phyloP scores from a whole-genome alignment of 2,113 vertebrate genomes.

The Mobula hypostoma region DNA sequence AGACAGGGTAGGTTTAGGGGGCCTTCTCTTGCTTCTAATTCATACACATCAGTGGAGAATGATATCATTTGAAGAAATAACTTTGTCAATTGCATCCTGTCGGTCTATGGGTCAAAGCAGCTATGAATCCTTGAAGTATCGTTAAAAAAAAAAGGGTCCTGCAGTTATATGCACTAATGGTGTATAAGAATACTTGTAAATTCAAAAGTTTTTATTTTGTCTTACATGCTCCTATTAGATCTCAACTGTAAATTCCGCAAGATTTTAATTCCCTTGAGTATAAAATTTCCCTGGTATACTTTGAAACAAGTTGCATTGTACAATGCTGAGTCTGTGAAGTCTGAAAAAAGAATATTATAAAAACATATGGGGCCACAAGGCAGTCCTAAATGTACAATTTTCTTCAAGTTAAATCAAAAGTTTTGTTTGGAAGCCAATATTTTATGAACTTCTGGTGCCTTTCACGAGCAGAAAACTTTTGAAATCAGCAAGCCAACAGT shows the following conservation, averaged over 20 bases:
- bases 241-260: constrained; percentile 1
- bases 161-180: not conserved
- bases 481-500: not conserved
- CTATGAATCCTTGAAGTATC: not conserved
- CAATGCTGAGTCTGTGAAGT: not conserved
- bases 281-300: not conserved
- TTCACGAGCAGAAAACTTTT: not conserved
- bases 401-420: constrained; percentile 10
- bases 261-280: constrained; percentile 13
- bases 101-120: not conserved
- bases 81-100: no score
- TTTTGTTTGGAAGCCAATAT: not conserved
- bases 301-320: not conserved
- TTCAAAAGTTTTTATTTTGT: constrained; percentile 8
- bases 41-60: not conserved
- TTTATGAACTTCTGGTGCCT: not conserved
- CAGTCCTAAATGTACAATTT: not conserved
- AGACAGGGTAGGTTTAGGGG: no score
- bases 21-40: no score
- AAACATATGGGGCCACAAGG: not conserved
- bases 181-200: constrained; percentile 8
- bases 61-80: not conserved
- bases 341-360: not conserved
- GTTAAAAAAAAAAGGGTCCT: not conserved
- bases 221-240: not conserved